Evolutionary conservation across 1,140 invertebrate species (phyloP), one percentile per base, ranked within the genome.

Genomic region (Hyles euphorbiae): DNA sequence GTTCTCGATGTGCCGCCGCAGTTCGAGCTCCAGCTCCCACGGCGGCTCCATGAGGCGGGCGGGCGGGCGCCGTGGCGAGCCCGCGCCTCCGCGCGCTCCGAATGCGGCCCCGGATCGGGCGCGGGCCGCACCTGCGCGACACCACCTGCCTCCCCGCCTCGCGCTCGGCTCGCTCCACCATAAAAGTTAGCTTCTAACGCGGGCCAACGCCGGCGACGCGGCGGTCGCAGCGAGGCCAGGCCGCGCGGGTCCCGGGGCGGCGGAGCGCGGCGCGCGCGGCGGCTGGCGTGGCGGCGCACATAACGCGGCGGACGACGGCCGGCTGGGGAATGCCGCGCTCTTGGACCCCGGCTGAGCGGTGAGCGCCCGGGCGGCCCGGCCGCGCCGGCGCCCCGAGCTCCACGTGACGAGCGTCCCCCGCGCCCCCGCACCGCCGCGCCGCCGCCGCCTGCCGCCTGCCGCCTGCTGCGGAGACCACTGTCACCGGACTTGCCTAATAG

Each of bases 1-100:
- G 76, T 93, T 92, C 86, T 95, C 94, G 82, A 96, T 96, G 90
- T 96, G 95, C 87, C 94, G 92, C 76, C 95, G 91, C 82, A 96
- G 92, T 89, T 96, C 95, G 63, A 90, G 81, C 72, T 90, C 88
- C 58, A 89, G 78, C 70, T 90, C 88, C 88, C 88, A 90, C 58
- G 87, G 88, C 64, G 87, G 78, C 83, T 90, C 88, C 88, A 90
- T 90, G 80, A 76, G 78, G 77, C 70, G 73, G 70, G 70, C 72
- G 73, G 73, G 62, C 75, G 73, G 72, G 70, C 75, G 74, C 70
- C 71, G 69, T 72, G 70, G 67, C 70, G 72, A 66, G 70, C 75
- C 71, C 72, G 74, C 72, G 72, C 71, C 75, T 78, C 72, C 68
- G 71, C 74, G 73, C 75, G 78, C 76, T 73, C 59, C 74, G 72